These are phyloP conservation scores for Rosalia funebris DNA, from an alignment of 2,888 invertebrate genomes.

Conservation along the genomic window DNA sequence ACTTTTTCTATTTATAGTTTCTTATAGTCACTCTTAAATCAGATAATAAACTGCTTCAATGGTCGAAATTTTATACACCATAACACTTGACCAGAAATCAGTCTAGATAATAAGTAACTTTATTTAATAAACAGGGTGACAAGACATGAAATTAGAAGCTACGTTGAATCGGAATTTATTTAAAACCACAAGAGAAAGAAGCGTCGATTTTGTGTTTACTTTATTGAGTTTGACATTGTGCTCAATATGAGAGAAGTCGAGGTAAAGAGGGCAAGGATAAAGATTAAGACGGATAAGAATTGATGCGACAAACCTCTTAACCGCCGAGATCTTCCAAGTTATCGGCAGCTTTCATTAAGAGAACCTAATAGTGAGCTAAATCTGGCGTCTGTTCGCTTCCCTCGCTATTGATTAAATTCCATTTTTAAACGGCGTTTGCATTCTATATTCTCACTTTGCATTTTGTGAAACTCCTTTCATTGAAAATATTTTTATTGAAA, in stretches of 20 bases:
- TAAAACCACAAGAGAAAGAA: no score
- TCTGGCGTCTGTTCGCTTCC: conserved; percentile 39
- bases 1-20: no score
- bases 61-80: no score
- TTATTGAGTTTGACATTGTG: no score
- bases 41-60: no score
- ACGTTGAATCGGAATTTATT: no score
- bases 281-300: conserved; percentile 38
- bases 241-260: neutral
- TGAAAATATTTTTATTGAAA: conserved; percentile 21
- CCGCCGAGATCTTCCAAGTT: conserved; percentile 34
- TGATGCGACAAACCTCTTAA: conserved; percentile 43
- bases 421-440: conserved; percentile 39
- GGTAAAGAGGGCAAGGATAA: conserved; percentile 19
- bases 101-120: no score
- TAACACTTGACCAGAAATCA: no score
- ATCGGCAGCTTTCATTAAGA: conserved; percentile 43
- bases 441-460: conserved; percentile 40
- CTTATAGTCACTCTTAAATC: no score
- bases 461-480: neutral
- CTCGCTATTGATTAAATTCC: conserved; percentile 44
- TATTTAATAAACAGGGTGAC: no score
- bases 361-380: conserved; percentile 40
- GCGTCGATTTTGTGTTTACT: no score
- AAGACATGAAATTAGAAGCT: no score